A percentile compares a stretch with the other conserved stretches of the same genome.
Conservation (phyloP, 2,113 vertebrate species). For the Nymphicus hollandicus region DNA sequence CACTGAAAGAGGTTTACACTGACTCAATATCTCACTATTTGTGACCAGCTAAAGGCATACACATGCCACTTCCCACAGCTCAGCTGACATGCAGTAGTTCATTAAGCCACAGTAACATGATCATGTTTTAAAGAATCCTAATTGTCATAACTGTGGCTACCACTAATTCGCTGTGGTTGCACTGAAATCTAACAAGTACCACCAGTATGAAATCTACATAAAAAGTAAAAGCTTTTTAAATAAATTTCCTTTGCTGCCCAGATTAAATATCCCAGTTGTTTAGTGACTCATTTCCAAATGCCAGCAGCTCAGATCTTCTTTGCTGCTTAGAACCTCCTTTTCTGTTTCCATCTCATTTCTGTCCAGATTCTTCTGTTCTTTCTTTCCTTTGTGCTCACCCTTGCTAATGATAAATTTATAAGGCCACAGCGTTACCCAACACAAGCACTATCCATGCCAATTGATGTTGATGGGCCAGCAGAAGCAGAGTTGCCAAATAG, state of each 20-base stretch:
- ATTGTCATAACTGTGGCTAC: constrained; percentile 2
- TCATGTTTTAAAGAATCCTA: not conserved
- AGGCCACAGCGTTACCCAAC: not conserved
- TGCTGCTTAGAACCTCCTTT: not conserved
- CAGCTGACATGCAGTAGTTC: not conserved
- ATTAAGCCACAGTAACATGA: not conserved
- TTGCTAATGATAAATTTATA: not conserved
- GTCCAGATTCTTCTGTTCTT: not conserved
- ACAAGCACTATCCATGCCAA: not conserved
- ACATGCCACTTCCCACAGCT: not conserved
- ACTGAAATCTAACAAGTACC: not conserved
- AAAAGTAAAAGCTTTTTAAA: constrained; percentile 22
- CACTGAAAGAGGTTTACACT: not conserved
- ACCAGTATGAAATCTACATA: not conserved
- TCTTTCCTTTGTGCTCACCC: not conserved
- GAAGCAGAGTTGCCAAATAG: not conserved
- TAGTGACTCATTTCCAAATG: not conserved
- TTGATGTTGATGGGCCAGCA: not conserved
- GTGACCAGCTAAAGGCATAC: not conserved
- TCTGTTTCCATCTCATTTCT: not conserved
- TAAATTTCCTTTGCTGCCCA: not conserved
- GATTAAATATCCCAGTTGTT: not conserved
- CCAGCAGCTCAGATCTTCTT: not conserved
- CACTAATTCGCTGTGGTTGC: not conserved
- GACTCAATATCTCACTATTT: not conserved